Base-by-base conservation (phyloP, 1,140 invertebrate species). In the Bombus haemorrhoidalis region DNA sequence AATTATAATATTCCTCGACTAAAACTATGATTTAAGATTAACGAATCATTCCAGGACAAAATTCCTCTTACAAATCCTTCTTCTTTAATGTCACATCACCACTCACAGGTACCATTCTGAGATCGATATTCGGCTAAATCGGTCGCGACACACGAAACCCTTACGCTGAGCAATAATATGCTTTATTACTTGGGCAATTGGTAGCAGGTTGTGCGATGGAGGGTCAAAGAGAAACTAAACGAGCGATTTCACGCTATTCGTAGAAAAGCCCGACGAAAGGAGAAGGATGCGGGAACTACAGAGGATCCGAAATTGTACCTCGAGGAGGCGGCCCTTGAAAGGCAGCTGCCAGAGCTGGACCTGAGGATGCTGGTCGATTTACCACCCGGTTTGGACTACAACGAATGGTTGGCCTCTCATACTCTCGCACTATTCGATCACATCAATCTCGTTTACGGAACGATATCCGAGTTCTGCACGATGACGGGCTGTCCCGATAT, bases 361-460 rank as follows among this genome's bases (percentile, higher is more conserved):
- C 96, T 99, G 95, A 97, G 97, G 93, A 97, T 98, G 95, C 96
- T 99, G 93, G 98, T 99, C 86, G 98, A 98, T 94, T 96, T 99
- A 95, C 99, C 99, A 90, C 96, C 97, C 87, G 98, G 98, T 87
- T 96, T 99, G 93, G 98, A 99, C 95, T 98, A 98, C 95, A 99
- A 99, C 96, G 99, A 99, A 96, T 99, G 99, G 99, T 97, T 99
- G 89, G 99, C 99, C 83, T 99, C 98, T 89, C 99, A 99, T 95
- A 99, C 99, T 79, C 97, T 99, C 94, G 98, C 98, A 96, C 98
- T 99, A 95, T 99, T 99, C 95, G 98, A 99, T 95, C 98, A 99
- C 95, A 98, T 99, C 89, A 99, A 99, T 96, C 96, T 99, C 95
- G 97, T 99, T 91, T 99, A 99, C 96, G 99, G 99, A 94, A 98